Conservation (phyloP, 1,140 invertebrate genomes). For the Drosophila sp. region DNA sequence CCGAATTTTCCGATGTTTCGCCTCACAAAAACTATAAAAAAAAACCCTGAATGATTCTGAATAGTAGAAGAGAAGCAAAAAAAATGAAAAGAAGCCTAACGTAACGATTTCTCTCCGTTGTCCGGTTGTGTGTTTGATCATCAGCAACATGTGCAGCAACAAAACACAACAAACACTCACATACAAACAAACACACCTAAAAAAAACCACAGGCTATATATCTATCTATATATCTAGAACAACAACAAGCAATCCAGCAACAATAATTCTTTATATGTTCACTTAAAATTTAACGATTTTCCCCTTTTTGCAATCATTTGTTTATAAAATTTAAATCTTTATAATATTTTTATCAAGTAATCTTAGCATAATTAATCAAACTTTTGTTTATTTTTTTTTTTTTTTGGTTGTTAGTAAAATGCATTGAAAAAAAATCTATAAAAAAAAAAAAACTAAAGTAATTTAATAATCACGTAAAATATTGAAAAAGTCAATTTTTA, state of each 20-base stretch:
- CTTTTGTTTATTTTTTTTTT: conserved; percentile 55
- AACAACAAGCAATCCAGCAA: conserved; percentile 33
- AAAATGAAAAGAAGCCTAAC: conserved; percentile 24
- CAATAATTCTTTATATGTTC: conserved; percentile 47
- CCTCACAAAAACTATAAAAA: conserved; percentile 79
- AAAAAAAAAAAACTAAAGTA: conserved; percentile 70
- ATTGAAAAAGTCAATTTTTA: conserved; percentile 61
- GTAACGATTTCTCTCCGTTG: conserved; percentile 10
- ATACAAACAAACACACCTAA: conserved; percentile 57
- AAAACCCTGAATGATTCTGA: conserved; percentile 41
- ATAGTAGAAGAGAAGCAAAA: conserved; percentile 29
- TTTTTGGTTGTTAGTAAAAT: conserved; percentile 64
- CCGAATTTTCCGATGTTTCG: conserved; percentile 83
- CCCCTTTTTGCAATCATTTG: conserved; percentile 55
- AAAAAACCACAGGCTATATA: conserved; percentile 46
- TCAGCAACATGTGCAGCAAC: conserved; percentile 23
- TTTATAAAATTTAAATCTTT: conserved; percentile 72
- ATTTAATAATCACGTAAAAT: conserved; percentile 66
- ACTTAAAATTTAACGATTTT: conserved; percentile 69
- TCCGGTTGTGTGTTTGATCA: conserved; percentile 15
- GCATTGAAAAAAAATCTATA: conserved; percentile 61
- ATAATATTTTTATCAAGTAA: conserved; percentile 75
- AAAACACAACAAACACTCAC: conserved; percentile 45
- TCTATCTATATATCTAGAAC: conserved; percentile 48
- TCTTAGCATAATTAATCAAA: conserved; percentile 73